phyloP scores from a whole-genome alignment of 2,888 invertebrate species.

The Plutella xylostella region DNA sequence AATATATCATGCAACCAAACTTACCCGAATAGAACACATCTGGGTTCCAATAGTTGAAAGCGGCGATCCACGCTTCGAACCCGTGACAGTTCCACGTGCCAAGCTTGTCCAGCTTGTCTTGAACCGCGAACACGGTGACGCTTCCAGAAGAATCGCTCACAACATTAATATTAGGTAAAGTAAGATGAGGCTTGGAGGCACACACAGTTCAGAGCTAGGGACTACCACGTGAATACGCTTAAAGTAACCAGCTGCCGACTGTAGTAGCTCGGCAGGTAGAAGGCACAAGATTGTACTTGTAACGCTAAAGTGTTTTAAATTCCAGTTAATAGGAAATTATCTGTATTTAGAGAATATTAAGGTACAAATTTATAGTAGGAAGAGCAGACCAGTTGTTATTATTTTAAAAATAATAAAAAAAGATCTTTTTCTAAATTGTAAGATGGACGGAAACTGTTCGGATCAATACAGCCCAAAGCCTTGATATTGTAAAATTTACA shows the following conservation, averaged over 20 bases:
- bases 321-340: slow-evolving; percentile 61
- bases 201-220: too few relatives aligned
- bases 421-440: not conserved
- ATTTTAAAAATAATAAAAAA: not conserved
- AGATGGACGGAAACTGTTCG: not conserved
- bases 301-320: slow-evolving; percentile 19
- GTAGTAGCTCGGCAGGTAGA: not conserved
- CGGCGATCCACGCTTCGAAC: slow-evolving; percentile 92
- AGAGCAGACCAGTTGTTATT: slow-evolving; percentile 44
- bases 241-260: not conserved
- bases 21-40: slow-evolving; percentile 83
- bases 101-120: slow-evolving; percentile 32
- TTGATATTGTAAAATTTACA: slow-evolving; percentile 40
- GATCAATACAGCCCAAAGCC: slow-evolving; percentile 46
- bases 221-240: slow-evolving; percentile 6
- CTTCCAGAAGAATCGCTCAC: slow-evolving; percentile 86
- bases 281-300: not conserved
- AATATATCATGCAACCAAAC: too few relatives aligned
- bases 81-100: slow-evolving; percentile 77
- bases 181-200: too few relatives aligned
- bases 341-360: slow-evolving; percentile 60
- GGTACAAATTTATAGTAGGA: slow-evolving; percentile 67
- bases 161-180: too few relatives aligned
- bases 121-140: slow-evolving; percentile 58
- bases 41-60: slow-evolving; percentile 83